phyloP scores from a whole-genome alignment of 2,797 vertebrate species.

The Triplophysa yarkandensis region DNA sequence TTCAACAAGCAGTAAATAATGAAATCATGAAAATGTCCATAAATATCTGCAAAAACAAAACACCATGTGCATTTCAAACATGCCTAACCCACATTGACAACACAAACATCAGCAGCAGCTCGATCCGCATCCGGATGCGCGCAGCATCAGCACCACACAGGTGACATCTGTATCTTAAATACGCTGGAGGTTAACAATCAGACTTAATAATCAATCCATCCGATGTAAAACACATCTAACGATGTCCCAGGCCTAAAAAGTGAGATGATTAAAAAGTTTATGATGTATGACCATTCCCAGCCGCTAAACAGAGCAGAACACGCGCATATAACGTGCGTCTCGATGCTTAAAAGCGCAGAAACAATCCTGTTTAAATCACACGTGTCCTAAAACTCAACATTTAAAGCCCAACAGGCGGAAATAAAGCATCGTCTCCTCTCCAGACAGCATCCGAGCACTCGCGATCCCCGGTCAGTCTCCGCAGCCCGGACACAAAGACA shows the following conservation, averaged over 20 bases:
- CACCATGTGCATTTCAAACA: not conserved
- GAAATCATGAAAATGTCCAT: not conserved
- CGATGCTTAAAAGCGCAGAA: conserved; percentile 25
- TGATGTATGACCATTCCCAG: not conserved
- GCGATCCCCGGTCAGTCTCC: conserved; percentile 61
- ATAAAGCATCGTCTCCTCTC: conserved; percentile 48
- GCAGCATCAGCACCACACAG: conserved; percentile 16
- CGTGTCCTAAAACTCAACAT: too few species aligned
- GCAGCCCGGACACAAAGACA: conserved; percentile 65
- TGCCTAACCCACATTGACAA: not conserved
- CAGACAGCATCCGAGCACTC: conserved; percentile 48
- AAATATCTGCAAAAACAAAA: not conserved
- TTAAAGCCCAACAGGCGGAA: conserved; percentile 30
- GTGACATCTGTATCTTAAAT: conserved; percentile 16
- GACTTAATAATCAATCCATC: not conserved
- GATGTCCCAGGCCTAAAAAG: conserved; percentile 23
- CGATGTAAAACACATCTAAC: not conserved
- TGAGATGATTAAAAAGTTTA: conserved; percentile 37
- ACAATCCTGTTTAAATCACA: not conserved
- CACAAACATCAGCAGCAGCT: conserved; percentile 7
- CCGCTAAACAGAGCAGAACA: conserved; percentile 12
- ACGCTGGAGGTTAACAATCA: not conserved
- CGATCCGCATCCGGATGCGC: conserved; percentile 13
- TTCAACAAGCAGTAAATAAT: not conserved
- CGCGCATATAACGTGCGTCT: too few species aligned